Percentiles rank a stretch among this genome's conserved stretches.
Evolutionary conservation across 2,797 vertebrate genomes (phyloP).

Genomic region (Sebastes trivittatus): DNA sequence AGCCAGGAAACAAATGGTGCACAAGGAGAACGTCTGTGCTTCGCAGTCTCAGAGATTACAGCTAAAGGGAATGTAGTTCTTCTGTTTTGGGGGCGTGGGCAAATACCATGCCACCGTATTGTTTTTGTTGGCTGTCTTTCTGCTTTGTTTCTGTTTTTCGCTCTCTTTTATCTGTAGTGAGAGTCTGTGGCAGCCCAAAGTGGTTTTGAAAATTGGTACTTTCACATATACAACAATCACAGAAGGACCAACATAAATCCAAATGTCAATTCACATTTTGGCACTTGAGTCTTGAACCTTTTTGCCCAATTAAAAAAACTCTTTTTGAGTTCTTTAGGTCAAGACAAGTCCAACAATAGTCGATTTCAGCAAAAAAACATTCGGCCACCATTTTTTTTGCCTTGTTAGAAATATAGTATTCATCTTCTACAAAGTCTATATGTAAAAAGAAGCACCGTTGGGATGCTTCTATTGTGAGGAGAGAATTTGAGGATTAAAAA

Average conservation of each 20-base stretch:
- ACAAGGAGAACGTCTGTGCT: slow-evolving; percentile 28
- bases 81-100: slow-evolving; percentile 1
- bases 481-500: not conserved
- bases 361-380: not conserved
- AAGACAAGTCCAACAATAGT: not conserved
- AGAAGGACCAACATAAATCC: not conserved
- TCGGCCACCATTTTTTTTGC: not conserved
- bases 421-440: not conserved
- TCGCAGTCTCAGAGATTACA: slow-evolving; percentile 34
- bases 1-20: slow-evolving; percentile 54
- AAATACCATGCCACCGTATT: slow-evolving; percentile 10
- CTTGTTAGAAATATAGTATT: not conserved
- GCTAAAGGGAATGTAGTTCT: slow-evolving; percentile 14
- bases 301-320: not conserved
- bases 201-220: not conserved
- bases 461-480: not conserved
- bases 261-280: not conserved
- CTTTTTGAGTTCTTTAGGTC: not conserved
- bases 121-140: not conserved
- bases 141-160: not conserved
- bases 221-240: not conserved
- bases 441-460: not conserved
- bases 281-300: not conserved
- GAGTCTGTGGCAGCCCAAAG: not conserved
- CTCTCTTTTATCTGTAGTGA: not conserved